Base-by-base conservation (phyloP, 1,140 invertebrate species). In the Brachionus sp. region DNA sequence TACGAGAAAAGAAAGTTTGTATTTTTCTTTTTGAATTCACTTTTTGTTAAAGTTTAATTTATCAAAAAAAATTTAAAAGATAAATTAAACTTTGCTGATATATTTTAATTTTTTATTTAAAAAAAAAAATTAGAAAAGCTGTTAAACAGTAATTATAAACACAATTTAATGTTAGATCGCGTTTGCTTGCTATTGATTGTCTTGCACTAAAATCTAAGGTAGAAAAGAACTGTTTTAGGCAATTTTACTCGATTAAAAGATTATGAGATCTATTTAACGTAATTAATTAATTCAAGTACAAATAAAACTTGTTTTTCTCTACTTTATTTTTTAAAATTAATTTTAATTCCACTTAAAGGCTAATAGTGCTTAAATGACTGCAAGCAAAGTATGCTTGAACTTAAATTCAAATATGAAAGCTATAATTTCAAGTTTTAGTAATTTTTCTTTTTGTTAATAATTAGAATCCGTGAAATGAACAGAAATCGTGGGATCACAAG, bases 1-100 rank as follows among this genome's bases (percentile, higher is more conserved):
- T 70, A 37, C 37, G 66, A 70, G 19, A 70, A 70, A 70, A 35
- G 35, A 37, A 70, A 70, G 66, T 70, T 39, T 19, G 46, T 13
- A 6, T 7, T 57, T 57, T 57, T 57, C 19, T 7, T 23, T 7
- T 57, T 9, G 5, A 19, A 57, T 57, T 25, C 6, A 5, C 19
- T 53, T 53, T 3, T 5, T 16, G n/a, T 6, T 57, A 57, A 19
- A 57, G 9, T 57, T 57, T 23, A 57, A 19, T 19, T 19, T 57
- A 6, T 5, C 19, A 57, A 57, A 25, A 57, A 57, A 7, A 25
- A 57, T 9, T 57, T 19, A 9, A 19, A 23, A 16, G 50, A 53
- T 53, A 53, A 53, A 6, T 53, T 53, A 16, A 16, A 19, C 42
- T 46, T 53, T 53, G 5, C n/a, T 5, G 19, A 16, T 53, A 12